Percentiles rank a stretch among this genome's conserved stretches.
Conservation (phyloP, 2,888 invertebrate species). For the Dryobota labecula region DNA sequence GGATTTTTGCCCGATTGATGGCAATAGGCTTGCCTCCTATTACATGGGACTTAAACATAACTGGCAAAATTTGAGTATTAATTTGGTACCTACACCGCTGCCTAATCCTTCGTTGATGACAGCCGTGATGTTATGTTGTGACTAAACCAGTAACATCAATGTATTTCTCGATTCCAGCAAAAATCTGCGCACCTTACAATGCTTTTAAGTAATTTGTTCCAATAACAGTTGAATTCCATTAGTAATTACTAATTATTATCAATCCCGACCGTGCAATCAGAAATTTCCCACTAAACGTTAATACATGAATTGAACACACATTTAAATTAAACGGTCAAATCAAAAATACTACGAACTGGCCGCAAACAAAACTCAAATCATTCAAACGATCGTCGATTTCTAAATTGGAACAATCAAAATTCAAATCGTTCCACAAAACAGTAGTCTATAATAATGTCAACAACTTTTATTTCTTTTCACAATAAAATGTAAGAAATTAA, state of each 20-base stretch:
- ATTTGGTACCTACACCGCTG: too few relatives aligned
- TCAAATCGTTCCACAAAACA: slow-evolving; percentile 69
- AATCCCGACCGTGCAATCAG: slow-evolving; percentile 12
- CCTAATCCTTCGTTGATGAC: too few relatives aligned
- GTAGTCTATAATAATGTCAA: slow-evolving; percentile 76
- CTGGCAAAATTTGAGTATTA: too few relatives aligned
- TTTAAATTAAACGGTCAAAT: slow-evolving; percentile 33
- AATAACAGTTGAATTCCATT: slow-evolving; percentile 1
- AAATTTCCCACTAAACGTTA: slow-evolving; percentile 29
- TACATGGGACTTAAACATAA: too few relatives aligned
- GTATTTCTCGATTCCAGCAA: slow-evolving; percentile 12
- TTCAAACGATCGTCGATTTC: slow-evolving; percentile 45
- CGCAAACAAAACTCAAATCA: slow-evolving; percentile 54
- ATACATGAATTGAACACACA: slow-evolving; percentile 30
- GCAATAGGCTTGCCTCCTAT: too few relatives aligned
- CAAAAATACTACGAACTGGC: slow-evolving; percentile 48
- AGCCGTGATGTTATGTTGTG: background rate
- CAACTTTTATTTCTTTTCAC: slow-evolving; percentile 68
- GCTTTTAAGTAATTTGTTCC: slow-evolving; percentile 7
- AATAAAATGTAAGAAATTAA: slow-evolving; percentile 69
- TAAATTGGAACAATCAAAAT: slow-evolving; percentile 63
- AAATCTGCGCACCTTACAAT: background rate
- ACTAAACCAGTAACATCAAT: background rate
- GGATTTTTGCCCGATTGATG: too few relatives aligned
- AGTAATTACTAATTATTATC: slow-evolving; percentile 24